Evolutionary conservation across 2,797 vertebrate genomes (phyloP).

Genomic region (Crypturellus tataupa): DNA sequence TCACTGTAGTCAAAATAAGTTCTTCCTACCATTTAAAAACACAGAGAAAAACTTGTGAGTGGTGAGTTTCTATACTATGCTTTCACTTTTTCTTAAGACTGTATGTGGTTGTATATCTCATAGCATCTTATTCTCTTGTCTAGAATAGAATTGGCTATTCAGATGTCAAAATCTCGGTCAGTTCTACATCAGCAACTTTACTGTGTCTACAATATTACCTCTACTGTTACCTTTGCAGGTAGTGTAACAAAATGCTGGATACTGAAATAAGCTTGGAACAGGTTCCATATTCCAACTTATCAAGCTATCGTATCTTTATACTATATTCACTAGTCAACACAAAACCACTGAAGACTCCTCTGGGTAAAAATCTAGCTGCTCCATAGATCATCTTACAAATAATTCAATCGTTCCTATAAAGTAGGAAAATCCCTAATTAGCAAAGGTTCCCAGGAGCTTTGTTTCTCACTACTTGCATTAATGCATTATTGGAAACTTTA

Average conservation of each 20-base stretch:
- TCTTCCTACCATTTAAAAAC: background rate
- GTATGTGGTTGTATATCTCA: background rate
- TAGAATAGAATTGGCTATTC: background rate
- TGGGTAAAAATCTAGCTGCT: slow-evolving; percentile 48
- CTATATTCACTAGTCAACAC: slow-evolving; percentile 13
- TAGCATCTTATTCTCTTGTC: background rate
- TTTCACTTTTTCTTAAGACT: background rate
- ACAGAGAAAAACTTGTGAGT: background rate
- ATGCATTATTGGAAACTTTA: slow-evolving; percentile 58
- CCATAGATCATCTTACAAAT: background rate
- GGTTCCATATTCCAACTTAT: background rate
- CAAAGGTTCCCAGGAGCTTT: slow-evolving; percentile 27
- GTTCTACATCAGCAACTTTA: background rate
- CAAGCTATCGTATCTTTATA: background rate
- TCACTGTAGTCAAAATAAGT: slow-evolving; percentile 6
- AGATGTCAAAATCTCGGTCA: background rate
- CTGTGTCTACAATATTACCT: background rate
- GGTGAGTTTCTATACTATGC: background rate
- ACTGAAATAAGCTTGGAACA: slow-evolving; percentile 9
- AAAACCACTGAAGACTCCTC: slow-evolving; percentile 42
- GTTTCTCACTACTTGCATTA: slow-evolving; percentile 31
- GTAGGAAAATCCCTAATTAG: slow-evolving; percentile 55
- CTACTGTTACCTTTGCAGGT: background rate
- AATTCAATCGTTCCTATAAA: slow-evolving; percentile 61
- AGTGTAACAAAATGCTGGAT: background rate